phyloP scores from a whole-genome alignment of 2,113 vertebrate species.

The Channa argus region DNA sequence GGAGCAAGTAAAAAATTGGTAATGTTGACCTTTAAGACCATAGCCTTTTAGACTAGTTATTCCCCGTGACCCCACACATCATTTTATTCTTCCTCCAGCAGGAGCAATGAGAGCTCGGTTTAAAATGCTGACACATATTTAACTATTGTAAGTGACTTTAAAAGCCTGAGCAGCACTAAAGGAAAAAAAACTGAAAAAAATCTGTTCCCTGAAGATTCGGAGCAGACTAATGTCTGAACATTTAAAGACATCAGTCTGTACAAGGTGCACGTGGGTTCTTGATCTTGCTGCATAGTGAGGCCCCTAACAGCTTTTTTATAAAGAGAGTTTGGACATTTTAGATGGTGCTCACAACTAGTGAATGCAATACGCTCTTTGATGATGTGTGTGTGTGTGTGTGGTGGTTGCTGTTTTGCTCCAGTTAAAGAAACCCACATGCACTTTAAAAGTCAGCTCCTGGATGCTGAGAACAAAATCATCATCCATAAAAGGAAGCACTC shows the following conservation, averaged over 20 bases:
- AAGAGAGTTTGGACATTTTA: too few relatives aligned
- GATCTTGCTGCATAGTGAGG: too few relatives aligned
- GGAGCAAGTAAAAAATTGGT: too few relatives aligned
- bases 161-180: slow-evolving; percentile 19
- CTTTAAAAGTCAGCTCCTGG: slow-evolving; percentile 26
- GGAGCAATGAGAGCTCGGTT: slow-evolving; percentile 17
- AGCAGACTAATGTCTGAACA: slow-evolving; percentile 29
- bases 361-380: too few relatives aligned
- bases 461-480: slow-evolving; percentile 23
- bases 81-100: slow-evolving; percentile 11
- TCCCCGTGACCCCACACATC: slow-evolving; percentile 8
- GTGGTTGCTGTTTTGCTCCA: not conserved
- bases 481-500: slow-evolving; percentile 38
- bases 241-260: not conserved
- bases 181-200: slow-evolving; percentile 39
- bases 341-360: too few relatives aligned
- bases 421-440: not conserved
- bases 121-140: slow-evolving; percentile 44
- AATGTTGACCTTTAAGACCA: not conserved
- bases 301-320: too few relatives aligned
- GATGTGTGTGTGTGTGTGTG: too few relatives aligned
- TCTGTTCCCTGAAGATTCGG: slow-evolving; percentile 20
- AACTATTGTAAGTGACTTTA: slow-evolving; percentile 42
- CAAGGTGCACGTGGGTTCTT: too few relatives aligned
- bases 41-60: slow-evolving; percentile 6